Percentiles rank a stretch among this genome's conserved stretches.
phyloP scores from a whole-genome alignment of 2,113 vertebrate genomes.

The Pseudopipra pipra region DNA sequence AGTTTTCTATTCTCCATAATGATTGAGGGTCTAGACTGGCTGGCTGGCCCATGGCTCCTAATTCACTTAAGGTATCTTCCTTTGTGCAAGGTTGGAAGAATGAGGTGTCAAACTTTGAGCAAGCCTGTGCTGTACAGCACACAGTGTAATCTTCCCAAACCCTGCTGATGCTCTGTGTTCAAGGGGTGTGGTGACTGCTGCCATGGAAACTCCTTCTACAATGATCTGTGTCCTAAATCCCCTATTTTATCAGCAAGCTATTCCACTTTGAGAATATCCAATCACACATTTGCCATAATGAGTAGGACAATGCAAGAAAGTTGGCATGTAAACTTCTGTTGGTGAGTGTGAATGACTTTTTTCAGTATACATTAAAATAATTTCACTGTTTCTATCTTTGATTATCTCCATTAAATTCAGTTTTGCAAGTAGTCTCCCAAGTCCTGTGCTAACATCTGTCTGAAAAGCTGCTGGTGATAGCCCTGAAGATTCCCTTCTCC shows the following conservation, averaged over 20 bases:
- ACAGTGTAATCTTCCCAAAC: accelerated
- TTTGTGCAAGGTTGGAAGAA: neutral
- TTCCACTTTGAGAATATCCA: neutral
- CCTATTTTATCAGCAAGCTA: neutral
- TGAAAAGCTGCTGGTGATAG: neutral
- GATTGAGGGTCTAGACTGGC: neutral
- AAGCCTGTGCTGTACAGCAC: neutral
- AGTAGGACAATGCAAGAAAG: neutral
- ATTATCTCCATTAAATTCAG: neutral
- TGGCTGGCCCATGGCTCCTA: neutral
- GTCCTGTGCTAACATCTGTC: neutral
- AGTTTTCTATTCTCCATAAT: accelerated
- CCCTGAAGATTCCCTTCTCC: neutral
- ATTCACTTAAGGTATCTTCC: neutral
- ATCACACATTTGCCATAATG: neutral
- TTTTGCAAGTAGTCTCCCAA: neutral
- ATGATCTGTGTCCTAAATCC: neutral
- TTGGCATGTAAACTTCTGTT: neutral
- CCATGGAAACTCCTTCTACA: neutral
- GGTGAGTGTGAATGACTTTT: neutral
- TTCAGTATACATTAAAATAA: neutral
- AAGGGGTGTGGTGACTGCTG: neutral
- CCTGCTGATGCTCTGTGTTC: accelerated
- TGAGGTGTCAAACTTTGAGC: neutral
- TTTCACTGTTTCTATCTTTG: neutral